Conservation (phyloP, 2,888 invertebrate genomes). For the Ennomos quercinarius region DNA sequence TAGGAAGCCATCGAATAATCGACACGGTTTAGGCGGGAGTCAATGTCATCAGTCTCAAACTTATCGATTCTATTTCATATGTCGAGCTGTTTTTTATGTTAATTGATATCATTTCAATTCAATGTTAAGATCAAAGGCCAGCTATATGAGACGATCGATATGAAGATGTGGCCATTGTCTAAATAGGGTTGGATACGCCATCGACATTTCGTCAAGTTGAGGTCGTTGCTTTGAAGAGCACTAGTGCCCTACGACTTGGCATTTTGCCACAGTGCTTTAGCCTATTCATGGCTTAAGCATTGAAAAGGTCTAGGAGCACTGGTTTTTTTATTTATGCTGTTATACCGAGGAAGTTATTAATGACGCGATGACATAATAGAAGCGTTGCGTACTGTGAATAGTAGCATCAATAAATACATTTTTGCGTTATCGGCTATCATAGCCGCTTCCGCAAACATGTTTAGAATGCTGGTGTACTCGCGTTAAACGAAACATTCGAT, state of each 20-base stretch:
- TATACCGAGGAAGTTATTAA: constrained; percentile 17
- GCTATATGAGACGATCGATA: neutral
- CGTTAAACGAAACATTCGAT: constrained; percentile 34
- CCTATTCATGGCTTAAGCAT: constrained; percentile 5
- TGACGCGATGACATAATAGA: constrained; percentile 15
- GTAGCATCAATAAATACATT: constrained; percentile 32
- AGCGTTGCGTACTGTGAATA: constrained; percentile 11
- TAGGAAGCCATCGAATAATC: constrained; percentile 13
- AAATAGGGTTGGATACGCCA: neutral
- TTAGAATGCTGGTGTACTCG: constrained; percentile 27
- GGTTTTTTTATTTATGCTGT: neutral
- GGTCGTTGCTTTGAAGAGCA: constrained; percentile 8
- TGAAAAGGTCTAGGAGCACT: neutral
- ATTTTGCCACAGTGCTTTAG: constrained; percentile 12
- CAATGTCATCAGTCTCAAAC: neutral
- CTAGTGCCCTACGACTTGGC: constrained; percentile 14
- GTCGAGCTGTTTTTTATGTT: constrained; percentile 1
- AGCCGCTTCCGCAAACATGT: constrained; percentile 44
- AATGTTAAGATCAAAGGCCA: constrained; percentile 15
- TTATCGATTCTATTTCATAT: neutral
- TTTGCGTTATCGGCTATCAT: constrained; percentile 51
- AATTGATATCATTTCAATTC: constrained; percentile 7
- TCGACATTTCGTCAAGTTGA: constrained; percentile 2
- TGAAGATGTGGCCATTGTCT: neutral
- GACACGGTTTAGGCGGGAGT: neutral